Percentiles rank a stretch among this genome's conserved stretches.
These are phyloP conservation scores for Micropterix aruncella DNA, from an alignment of 2,888 invertebrate genomes.

Conservation along the genomic window DNA sequence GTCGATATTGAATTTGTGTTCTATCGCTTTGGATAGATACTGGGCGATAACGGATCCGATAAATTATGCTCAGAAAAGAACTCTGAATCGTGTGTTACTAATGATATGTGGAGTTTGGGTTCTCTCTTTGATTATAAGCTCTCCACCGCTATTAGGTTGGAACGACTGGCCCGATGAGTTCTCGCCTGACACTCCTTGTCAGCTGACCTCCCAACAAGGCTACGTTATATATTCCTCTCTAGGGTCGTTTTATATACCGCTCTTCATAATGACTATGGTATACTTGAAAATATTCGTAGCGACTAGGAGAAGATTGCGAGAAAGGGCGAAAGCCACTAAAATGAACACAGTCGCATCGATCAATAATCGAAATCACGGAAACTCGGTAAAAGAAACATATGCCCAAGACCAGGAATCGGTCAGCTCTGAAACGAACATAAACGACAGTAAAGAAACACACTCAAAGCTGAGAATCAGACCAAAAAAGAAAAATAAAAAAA, in stretches of 20 bases:
- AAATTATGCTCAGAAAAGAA: slow-evolving; percentile 85
- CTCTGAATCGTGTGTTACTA: slow-evolving; percentile 70
- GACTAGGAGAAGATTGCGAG: slow-evolving; percentile 70
- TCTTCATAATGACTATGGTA: slow-evolving; percentile 89
- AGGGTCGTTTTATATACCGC: slow-evolving; percentile 90
- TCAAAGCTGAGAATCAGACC: slow-evolving; percentile 25
- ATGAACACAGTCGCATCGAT: slow-evolving; percentile 51
- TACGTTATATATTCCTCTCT: slow-evolving; percentile 86
- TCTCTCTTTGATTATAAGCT: slow-evolving; percentile 73
- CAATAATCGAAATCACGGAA: slow-evolving; percentile 34
- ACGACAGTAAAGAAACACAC: slow-evolving; percentile 40
- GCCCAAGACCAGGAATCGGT: slow-evolving; percentile 62
- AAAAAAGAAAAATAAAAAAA: slow-evolving; percentile 37
- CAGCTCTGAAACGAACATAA: slow-evolving; percentile 71
- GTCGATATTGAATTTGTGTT: slow-evolving; percentile 85
- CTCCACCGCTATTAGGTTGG: slow-evolving; percentile 85
- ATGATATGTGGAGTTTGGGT: slow-evolving; percentile 83
- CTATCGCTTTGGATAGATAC: slow-evolving; percentile 88
- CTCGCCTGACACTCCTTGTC: slow-evolving; percentile 63
- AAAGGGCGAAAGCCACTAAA: slow-evolving; percentile 72
- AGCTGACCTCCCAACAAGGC: slow-evolving; percentile 74
- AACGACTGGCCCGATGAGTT: slow-evolving; percentile 88
- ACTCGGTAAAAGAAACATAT: slow-evolving; percentile 20
- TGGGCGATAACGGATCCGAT: slow-evolving; percentile 93
- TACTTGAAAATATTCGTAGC: slow-evolving; percentile 94